Percentiles rank a stretch among this genome's conserved stretches.
Conservation (phyloP, 1,140 invertebrate species). For the Pantala flavescens region DNA sequence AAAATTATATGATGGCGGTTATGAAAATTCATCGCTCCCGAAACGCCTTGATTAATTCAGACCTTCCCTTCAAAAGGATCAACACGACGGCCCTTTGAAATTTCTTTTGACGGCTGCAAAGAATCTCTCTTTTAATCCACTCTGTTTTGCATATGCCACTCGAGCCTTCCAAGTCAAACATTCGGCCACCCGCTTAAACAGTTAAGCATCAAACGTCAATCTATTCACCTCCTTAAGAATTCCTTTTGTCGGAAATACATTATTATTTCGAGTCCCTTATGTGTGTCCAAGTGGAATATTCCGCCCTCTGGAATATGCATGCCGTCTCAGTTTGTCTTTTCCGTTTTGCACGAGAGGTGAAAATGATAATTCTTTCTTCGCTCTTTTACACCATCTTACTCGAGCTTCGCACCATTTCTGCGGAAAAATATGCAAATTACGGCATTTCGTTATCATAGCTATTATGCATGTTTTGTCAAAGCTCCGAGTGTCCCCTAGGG, state of each 20-base stretch:
- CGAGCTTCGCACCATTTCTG: too few relatives aligned
- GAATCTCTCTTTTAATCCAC: slow-evolving; percentile 21
- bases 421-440: too few relatives aligned
- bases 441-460: too few relatives aligned
- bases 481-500: too few relatives aligned
- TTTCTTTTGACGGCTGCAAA: slow-evolving; percentile 20
- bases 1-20: slow-evolving; percentile 14
- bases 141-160: slow-evolving; percentile 24
- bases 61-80: slow-evolving; percentile 8
- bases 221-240: slow-evolving; percentile 23
- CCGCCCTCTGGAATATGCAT: not conserved
- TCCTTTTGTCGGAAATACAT: slow-evolving; percentile 4
- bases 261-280: slow-evolving; percentile 11
- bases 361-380: too few relatives aligned
- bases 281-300: slow-evolving; percentile 19
- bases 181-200: slow-evolving; percentile 20
- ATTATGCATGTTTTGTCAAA: too few relatives aligned
- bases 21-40: slow-evolving; percentile 22
- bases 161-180: slow-evolving; percentile 23
- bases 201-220: slow-evolving; percentile 23
- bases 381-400: too few relatives aligned
- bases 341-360: too few relatives aligned
- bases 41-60: slow-evolving; percentile 22
- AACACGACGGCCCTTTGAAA: slow-evolving; percentile 19
- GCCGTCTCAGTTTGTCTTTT: too few relatives aligned